phyloP scores from a whole-genome alignment of 2,888 invertebrate genomes.

The Lasioglossum calceatum region DNA sequence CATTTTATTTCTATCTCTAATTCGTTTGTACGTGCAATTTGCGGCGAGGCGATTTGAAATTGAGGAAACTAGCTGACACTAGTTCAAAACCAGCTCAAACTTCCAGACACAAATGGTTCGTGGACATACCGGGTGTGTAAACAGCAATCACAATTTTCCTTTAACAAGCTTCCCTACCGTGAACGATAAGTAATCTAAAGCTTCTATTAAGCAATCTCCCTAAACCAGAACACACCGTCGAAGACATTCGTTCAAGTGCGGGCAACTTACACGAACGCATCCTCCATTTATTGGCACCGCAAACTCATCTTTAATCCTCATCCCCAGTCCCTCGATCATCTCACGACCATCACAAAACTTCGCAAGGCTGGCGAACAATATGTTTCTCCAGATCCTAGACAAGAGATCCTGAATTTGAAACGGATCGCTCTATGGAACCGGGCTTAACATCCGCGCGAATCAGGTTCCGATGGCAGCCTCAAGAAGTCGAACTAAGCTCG shows the following conservation, averaged over 20 bases:
- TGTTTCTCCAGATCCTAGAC: too few relatives aligned
- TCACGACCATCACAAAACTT: too few relatives aligned
- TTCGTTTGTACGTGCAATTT: neutral
- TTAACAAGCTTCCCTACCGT: neutral
- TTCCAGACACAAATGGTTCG: neutral
- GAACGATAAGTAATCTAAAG: too few relatives aligned
- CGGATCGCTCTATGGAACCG: constrained; percentile 5
- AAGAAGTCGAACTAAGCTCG: neutral
- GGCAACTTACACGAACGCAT: constrained; percentile 24
- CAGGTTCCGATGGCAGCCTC: neutral
- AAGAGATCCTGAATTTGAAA: neutral
- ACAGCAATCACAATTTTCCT: too few relatives aligned
- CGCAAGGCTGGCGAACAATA: too few relatives aligned
- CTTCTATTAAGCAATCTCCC: neutral
- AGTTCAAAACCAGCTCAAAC: neutral
- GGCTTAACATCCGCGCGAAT: neutral
- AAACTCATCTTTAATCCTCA: too few relatives aligned
- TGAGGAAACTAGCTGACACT: neutral
- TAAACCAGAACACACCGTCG: neutral
- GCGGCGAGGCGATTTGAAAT: neutral
- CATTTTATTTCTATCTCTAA: accelerated
- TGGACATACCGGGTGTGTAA: neutral
- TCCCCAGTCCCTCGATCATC: neutral
- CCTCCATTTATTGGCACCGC: neutral
- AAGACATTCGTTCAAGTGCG: neutral